Percentiles rank a stretch among this genome's conserved stretches.
phyloP scores from a whole-genome alignment of 2,113 vertebrate species.

The Thomomys bottae region DNA sequence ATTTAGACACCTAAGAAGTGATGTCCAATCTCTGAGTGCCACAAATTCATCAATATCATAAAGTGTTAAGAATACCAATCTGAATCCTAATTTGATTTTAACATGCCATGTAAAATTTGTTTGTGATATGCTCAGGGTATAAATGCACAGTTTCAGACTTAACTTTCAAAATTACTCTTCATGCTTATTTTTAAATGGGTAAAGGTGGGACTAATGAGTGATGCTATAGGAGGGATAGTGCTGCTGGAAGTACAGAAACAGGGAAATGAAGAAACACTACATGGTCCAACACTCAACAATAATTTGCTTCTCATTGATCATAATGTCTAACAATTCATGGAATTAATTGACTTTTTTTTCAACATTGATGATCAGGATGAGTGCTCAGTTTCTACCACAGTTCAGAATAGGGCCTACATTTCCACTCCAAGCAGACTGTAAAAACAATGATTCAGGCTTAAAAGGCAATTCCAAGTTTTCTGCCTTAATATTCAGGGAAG shows the following conservation, averaged over 20 bases:
- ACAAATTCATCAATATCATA: constrained; percentile 60
- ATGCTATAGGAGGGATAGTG: background rate
- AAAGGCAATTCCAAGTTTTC: background rate
- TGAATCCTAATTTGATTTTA: constrained; percentile 30
- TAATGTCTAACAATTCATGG: background rate
- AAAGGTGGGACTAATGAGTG: background rate
- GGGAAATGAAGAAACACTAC: background rate
- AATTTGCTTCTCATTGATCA: background rate
- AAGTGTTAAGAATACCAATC: constrained; percentile 65
- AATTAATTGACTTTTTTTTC: background rate
- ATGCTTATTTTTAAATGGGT: background rate
- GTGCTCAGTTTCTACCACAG: background rate
- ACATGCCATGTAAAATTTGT: background rate
- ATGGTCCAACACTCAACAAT: background rate
- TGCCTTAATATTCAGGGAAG: background rate
- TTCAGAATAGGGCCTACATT: constrained; percentile 14
- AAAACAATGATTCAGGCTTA: background rate
- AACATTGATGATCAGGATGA: background rate
- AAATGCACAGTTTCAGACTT: constrained; percentile 24
- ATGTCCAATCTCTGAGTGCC: constrained; percentile 72
- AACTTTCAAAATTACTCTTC: constrained; percentile 1
- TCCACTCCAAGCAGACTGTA: background rate
- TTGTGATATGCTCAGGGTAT: background rate
- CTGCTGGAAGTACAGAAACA: background rate
- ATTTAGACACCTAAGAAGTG: constrained; percentile 80